Evolutionary conservation across 2,113 vertebrate genomes (phyloP), one percentile per base, ranked within the genome.

Genomic region (Xyliphius kryptos): DNA sequence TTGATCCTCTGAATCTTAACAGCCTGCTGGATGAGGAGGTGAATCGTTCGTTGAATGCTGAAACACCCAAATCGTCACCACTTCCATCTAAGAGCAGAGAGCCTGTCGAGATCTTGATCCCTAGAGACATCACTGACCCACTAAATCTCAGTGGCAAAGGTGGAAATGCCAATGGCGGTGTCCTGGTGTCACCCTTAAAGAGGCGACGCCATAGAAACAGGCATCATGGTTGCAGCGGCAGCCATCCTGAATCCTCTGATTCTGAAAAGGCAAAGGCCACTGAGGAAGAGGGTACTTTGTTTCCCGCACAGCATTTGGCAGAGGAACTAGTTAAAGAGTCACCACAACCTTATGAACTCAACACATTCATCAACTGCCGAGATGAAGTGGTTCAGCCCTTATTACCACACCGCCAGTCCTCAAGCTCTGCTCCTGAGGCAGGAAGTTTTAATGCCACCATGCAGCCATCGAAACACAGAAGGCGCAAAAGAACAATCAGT

Each of bases 1-100:
- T 93, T 7, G 92, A 95, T 72, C 93, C 93, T 0, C 78, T 96
- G 11, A 96, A 96, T 73, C 88, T 96, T 36, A 96, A 96, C 82
- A 94, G 92, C 0, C 83, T 94, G 1, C 26, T 94, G 81, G 91
- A 95, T 9, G 93, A 96, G 58, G 91, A 95, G 0, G 87, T 95
- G 21, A 96, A 88, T 82, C 87, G 85, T 19, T 80, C 75, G 0
- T 86, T 90, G 62, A 95, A 96, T 46, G 91, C 89, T 0, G 87
- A 90, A 79, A 94, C 92, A 1, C 93, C 92, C 1, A 86, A 91
- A 61, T 90, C 86, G 1, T 94, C 93, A 0, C 93, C 92, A 0
- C 87, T 96, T 69, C 93, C 93, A 0, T 76, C 82, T 1, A 84
- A 89, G 10, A 88, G 83, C 16, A 75, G 85, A 1, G 91, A 92